Evolutionary conservation across 2,797 vertebrate species (phyloP).

Genomic region (Hafferia zeledoni): DNA sequence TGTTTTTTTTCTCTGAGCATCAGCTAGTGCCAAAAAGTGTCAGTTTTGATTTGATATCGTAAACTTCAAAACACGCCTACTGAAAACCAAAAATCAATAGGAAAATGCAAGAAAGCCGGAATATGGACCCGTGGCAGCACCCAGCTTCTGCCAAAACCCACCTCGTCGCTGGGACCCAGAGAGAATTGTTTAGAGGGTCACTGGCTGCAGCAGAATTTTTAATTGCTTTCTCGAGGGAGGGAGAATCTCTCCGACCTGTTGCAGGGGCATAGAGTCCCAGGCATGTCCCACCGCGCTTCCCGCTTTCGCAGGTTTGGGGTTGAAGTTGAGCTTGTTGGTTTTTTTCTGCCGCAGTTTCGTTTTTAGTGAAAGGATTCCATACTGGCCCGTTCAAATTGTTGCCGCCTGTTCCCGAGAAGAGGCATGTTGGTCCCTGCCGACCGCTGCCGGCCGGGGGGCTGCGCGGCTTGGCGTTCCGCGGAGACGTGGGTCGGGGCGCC

Average conservation of each 20-base stretch:
- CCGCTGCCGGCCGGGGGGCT: no score
- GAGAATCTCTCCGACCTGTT: neutral
- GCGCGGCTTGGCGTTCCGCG: neutral
- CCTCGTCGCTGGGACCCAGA: neutral
- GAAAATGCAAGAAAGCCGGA: slow-evolving; percentile 14
- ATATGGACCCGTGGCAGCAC: slow-evolving; percentile 38
- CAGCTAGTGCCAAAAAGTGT: slow-evolving; percentile 44
- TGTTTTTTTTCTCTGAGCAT: neutral
- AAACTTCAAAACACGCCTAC: slow-evolving; percentile 17
- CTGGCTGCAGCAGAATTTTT: neutral
- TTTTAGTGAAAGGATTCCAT: neutral
- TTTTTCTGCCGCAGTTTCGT: neutral
- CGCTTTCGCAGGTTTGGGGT: neutral
- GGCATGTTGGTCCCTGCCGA: no score
- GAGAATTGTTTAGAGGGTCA: neutral
- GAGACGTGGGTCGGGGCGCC: neutral
- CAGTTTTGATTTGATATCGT: slow-evolving; percentile 43
- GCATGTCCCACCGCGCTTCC: neutral
- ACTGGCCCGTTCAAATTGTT: neutral
- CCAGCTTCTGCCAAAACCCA: neutral
- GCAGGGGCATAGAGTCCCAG: neutral
- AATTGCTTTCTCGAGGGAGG: slow-evolving; percentile 9
- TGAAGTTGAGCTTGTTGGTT: no score
- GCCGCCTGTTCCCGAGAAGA: no score
- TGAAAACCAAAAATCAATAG: neutral